Base-by-base conservation (phyloP, 2,888 invertebrate species). In the Willowsia nigromaculata region DNA sequence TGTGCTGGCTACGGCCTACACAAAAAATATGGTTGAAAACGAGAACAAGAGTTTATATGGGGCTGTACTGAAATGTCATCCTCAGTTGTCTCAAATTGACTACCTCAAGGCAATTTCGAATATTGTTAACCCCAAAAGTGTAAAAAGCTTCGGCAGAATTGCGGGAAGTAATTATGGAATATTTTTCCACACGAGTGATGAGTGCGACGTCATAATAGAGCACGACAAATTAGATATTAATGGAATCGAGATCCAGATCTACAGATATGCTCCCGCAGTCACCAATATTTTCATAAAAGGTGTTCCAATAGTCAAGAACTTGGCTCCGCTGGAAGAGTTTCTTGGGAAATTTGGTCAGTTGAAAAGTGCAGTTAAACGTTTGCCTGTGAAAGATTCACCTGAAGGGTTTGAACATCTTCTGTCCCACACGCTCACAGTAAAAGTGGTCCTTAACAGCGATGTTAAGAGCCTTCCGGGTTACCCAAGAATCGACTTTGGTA, bases 401-500 rank as follows among this genome's bases (percentile, higher is more conserved):
- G 47, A 56, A 27, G 85, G 25, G 0, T 85, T 85, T 18, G 0
- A 30, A 0, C 85, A 85, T 18, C 18, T 85, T 15, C 22, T 47
- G 0, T 85, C 85, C 0, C 85, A 76, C 40, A 85, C 76, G 0
- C 33, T 85, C 0, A 22, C 62, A 0, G 13, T 59, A 5, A 85
- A 76, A 76, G 62, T 85, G 43, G 18, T 76, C 0, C 13, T 56
- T 7, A 15, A 30, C 6, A 30, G n/a, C 11, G 76, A 85, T 33
- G 30, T 22, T 18, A 30, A 4, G 0, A n/a, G n/a, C n/a, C 13
- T 78, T 4, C 85, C 76, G 1, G 15, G 25, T n/a, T 78, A 18
- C 65, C 33, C 62, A 0, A 85, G 65, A 47, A 78, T 85, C 3
- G 85, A 85, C 22, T 85, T 85, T 30, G 84, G 84, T 1, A 1